Base-by-base conservation (phyloP, 2,797 vertebrate genomes). In the Austrolebias charrua region DNA sequence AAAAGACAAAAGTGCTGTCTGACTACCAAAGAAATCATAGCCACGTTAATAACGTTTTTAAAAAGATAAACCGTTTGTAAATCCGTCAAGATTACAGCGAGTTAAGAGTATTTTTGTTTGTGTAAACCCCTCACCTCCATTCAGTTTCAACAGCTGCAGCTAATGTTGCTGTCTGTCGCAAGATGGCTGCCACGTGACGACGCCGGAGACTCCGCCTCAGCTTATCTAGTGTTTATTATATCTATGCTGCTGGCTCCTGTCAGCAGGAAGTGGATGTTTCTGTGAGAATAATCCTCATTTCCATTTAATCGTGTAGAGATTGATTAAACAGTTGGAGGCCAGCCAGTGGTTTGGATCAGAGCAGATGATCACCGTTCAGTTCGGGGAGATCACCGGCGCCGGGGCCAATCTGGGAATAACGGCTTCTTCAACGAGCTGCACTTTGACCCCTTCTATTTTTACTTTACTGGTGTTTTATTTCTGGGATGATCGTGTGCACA, bases 321-420 rank as follows among this genome's bases (percentile, higher is more conserved):
- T 82, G 80, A 86, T 86, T 70, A 81, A 76, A 67, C 78, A 82
- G 79, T 86, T 82, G 84, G 69, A 9, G 16, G 57, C 28, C 7
- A 65, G 66, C 49, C 48, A 51, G 70, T 75, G 79, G 69, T 85
- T 85, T 63, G 69, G 81, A 85, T 82, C 78, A 79, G 67, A 84
- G 85, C 69, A 51, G 65, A 82, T 82, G 67, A 70, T 71, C 61
- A 19, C 77, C n/a, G 74, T 81, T 78, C 77, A 55, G 35, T 52
- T 64, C 29, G 63, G n/a, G 9, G 66, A 62, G 75, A 78, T 85
- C 66, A 82, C 69, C 60, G 4, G 12, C 5, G 56, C 82, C 67
- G 50, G 0, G 73, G 82, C 69, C 4, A 28, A 13, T 62, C 24
- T 20, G 53, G 64, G 43, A 75, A 68, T 50, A 69, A 71, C 48